These are phyloP conservation scores for Tupaia tana DNA, from an alignment of 2,113 vertebrate species.

Conservation along the genomic window DNA sequence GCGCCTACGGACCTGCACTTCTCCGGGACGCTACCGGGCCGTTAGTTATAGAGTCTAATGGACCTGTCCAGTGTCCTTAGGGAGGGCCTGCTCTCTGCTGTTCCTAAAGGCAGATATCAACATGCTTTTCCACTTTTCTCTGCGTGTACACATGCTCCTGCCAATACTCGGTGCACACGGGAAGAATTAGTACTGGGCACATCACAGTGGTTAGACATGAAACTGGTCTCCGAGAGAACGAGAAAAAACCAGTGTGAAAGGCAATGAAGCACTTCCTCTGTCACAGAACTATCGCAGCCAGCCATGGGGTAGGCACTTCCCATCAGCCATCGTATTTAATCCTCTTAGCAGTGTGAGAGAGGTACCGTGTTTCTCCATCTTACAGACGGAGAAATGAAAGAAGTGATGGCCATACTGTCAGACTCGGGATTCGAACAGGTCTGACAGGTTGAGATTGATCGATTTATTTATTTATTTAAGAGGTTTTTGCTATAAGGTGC, in stretches of 20 bases:
- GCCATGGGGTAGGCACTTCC: background rate
- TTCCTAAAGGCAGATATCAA: background rate
- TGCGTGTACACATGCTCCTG: background rate
- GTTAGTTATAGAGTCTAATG: background rate
- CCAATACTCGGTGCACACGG: background rate
- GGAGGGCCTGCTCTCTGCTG: background rate
- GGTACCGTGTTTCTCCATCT: background rate
- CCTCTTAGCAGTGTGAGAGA: background rate
- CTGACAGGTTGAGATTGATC: background rate
- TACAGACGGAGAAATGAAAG: background rate
- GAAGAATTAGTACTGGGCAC: background rate
- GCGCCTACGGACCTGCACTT: background rate
- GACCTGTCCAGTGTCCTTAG: background rate
- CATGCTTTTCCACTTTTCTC: background rate
- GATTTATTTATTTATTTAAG: no score
- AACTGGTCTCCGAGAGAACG: background rate
- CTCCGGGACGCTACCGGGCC: background rate
- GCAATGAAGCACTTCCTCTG: background rate
- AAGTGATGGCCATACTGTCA: background rate
- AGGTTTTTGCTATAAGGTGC: no score
- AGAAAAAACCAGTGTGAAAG: background rate
- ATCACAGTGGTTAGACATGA: background rate
- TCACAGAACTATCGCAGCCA: background rate
- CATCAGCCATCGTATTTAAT: background rate
- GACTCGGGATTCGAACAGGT: background rate